phyloP scores from a whole-genome alignment of 2,113 vertebrate species.

The Lepus europaeus region DNA sequence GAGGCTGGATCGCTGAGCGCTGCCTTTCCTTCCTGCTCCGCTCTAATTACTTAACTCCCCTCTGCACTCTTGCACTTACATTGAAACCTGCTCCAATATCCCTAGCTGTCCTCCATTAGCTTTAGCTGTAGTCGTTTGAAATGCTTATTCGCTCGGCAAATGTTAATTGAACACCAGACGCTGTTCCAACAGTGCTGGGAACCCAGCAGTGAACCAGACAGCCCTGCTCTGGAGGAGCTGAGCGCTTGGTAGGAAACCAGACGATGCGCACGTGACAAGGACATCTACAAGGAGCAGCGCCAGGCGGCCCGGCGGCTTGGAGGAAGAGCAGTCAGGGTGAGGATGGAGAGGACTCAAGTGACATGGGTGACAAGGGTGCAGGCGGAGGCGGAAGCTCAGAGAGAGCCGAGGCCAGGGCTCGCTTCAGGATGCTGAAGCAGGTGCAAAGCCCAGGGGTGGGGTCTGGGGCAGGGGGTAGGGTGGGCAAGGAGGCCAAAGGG shows the following conservation, averaged over 20 bases:
- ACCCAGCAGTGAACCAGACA: background rate
- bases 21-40: background rate
- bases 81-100: conserved; percentile 23
- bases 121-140: conserved; percentile 24
- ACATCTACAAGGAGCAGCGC: background rate
- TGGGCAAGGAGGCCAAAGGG: background rate
- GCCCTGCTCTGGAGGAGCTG: background rate
- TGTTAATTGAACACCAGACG: background rate
- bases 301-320: background rate
- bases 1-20: background rate
- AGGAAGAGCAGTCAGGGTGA: background rate
- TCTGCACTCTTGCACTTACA: background rate
- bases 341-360: background rate
- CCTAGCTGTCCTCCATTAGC: conserved; percentile 20
- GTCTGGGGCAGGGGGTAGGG: background rate
- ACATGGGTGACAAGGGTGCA: accelerated
- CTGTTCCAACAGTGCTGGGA: background rate
- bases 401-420: background rate
- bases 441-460: background rate
- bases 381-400: background rate
- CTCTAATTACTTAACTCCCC: background rate
- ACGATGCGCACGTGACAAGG: background rate
- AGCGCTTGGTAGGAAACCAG: background rate
- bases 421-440: background rate
- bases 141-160: background rate